Conservation (phyloP, 1,140 invertebrate genomes). For the Nylanderia fulva region DNA sequence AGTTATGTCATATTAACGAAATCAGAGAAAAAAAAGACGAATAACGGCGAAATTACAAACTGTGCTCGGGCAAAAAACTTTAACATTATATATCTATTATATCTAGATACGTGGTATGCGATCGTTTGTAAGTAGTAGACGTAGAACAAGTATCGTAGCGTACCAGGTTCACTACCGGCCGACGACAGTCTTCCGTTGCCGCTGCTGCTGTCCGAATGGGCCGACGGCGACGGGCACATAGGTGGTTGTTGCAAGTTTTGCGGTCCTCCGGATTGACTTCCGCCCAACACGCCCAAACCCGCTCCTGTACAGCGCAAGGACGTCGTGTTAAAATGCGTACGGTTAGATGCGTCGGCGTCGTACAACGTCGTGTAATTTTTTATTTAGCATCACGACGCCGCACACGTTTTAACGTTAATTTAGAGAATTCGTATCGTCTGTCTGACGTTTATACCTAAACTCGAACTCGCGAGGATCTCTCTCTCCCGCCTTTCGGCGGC, state of each 20-base stretch:
- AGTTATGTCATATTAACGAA: slow-evolving; percentile 54
- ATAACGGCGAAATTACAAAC: slow-evolving; percentile 56
- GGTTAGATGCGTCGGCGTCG: not conserved
- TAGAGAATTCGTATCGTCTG: slow-evolving; percentile 4
- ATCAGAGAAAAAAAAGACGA: slow-evolving; percentile 57
- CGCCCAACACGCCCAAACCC: slow-evolving; percentile 86
- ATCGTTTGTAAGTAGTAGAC: slow-evolving; percentile 72
- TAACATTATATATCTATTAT: slow-evolving; percentile 57
- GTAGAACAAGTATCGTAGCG: slow-evolving; percentile 79
- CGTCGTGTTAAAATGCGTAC: slow-evolving; percentile 41
- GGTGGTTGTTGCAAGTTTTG: slow-evolving; percentile 87
- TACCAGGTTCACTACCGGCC: slow-evolving; percentile 90
- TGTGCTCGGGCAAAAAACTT: slow-evolving; percentile 44
- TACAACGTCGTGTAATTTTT: not conserved
- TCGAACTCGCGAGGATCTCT: slow-evolving; percentile 91
- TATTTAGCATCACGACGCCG: not conserved
- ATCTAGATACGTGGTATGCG: slow-evolving; percentile 66
- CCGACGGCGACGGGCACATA: slow-evolving; percentile 92
- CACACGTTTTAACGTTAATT: not conserved
- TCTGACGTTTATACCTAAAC: slow-evolving; percentile 80
- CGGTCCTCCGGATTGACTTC: slow-evolving; percentile 86
- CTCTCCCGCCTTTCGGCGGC: slow-evolving; percentile 95
- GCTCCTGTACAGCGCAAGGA: slow-evolving; percentile 82
- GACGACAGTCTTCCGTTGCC: slow-evolving; percentile 92
- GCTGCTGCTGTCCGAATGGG: slow-evolving; percentile 93